Evolutionary conservation across 2,113 vertebrate genomes (phyloP).

Genomic region (Rhea pennata): DNA sequence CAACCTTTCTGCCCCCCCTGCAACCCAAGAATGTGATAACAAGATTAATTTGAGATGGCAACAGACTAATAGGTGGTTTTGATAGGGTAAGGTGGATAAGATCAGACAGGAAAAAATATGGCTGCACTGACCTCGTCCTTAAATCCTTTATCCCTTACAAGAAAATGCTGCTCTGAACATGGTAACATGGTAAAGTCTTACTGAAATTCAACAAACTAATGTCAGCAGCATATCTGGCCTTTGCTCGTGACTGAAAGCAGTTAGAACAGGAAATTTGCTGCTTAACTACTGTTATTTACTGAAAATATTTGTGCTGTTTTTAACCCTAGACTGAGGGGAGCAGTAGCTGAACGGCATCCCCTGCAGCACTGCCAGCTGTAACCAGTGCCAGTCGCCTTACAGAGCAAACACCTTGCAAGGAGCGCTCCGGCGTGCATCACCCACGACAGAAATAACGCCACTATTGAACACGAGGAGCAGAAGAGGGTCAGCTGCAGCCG

Average conservation of each 20-base stretch:
- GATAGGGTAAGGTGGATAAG: background rate
- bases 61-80: background rate
- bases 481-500: background rate
- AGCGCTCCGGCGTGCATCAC: background rate
- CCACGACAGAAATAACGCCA: background rate
- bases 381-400: background rate
- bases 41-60: background rate
- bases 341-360: background rate
- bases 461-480: background rate
- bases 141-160: background rate
- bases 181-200: background rate
- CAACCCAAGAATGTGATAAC: background rate
- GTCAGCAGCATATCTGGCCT: background rate
- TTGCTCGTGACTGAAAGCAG: background rate
- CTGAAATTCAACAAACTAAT: background rate
- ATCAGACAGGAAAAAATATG: background rate
- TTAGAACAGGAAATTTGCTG: background rate
- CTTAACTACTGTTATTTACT: background rate
- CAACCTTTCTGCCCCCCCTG: background rate
- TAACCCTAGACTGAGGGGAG: background rate
- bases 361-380: background rate
- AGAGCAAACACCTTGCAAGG: background rate
- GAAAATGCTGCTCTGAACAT: background rate
- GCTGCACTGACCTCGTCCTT: rapidly evolving
- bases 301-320: background rate